A percentile compares a stretch with the other conserved stretches of the same genome.
Evolutionary conservation across 2,113 vertebrate species (phyloP).

Genomic region (Gymnocephalus cernua): DNA sequence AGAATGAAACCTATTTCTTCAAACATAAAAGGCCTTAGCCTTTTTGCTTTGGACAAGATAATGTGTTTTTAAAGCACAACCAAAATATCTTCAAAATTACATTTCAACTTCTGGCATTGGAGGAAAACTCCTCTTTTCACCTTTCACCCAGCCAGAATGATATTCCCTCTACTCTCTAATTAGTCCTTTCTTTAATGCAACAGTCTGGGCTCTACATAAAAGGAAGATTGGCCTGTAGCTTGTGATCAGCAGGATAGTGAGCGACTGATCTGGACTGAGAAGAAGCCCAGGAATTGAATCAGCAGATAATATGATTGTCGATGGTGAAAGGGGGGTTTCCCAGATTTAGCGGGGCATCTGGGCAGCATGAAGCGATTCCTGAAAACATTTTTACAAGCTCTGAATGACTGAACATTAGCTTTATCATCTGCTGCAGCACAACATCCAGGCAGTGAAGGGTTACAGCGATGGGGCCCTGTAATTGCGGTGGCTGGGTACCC

Average conservation of each 20-base stretch:
- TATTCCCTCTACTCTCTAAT: constrained; percentile 15
- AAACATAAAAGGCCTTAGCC: neutral
- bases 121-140: neutral
- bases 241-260: constrained; percentile 26
- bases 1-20: neutral
- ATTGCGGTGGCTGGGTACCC: constrained; percentile 33
- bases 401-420: neutral
- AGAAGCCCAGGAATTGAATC: constrained; percentile 49
- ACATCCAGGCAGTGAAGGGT: constrained; percentile 40
- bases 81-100: constrained; percentile 7
- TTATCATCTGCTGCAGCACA: neutral
- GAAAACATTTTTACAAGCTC: constrained; percentile 6
- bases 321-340: constrained; percentile 39
- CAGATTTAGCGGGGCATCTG: constrained; percentile 26
- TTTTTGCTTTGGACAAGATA: constrained; percentile 12
- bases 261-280: constrained; percentile 32
- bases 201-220: constrained; percentile 34
- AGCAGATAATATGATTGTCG: constrained; percentile 32
- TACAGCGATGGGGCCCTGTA: constrained; percentile 46
- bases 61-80: constrained; percentile 7
- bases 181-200: constrained; percentile 31
- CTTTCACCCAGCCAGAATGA: neutral
- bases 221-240: constrained; percentile 14
- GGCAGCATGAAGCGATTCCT: constrained; percentile 28
- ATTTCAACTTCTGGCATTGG: neutral